A percentile compares a stretch with the other conserved stretches of the same genome.
These are phyloP conservation scores for Drosophila tanythrix DNA, from an alignment of 2,888 invertebrate genomes.

Conservation along the genomic window DNA sequence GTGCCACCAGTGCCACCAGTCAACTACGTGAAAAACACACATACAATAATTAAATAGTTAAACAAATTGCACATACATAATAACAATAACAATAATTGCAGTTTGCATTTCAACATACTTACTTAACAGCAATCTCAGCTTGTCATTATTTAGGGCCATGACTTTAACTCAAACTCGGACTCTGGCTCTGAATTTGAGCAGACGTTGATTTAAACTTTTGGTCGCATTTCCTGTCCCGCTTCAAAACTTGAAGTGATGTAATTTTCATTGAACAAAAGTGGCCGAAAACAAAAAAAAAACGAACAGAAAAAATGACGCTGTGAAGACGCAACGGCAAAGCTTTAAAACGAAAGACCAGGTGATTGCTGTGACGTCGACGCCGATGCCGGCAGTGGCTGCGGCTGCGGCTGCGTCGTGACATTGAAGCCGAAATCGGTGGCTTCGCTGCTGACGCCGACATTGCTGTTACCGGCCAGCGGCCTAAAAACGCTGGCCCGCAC, in stretches of 20 bases:
- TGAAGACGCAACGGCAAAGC: slow-evolving; percentile 57
- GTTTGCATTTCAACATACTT: slow-evolving; percentile 64
- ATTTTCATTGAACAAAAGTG: slow-evolving; percentile 65
- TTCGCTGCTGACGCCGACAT: slow-evolving; percentile 24
- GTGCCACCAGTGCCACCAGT: not conserved
- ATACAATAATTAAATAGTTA: slow-evolving; percentile 13
- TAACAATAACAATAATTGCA: slow-evolving; percentile 61
- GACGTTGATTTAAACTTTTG: slow-evolving; percentile 29
- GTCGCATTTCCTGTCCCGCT: slow-evolving; percentile 65
- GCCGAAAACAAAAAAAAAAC: slow-evolving; percentile 57
- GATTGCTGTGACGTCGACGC: slow-evolving; percentile 27
- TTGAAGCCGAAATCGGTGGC: slow-evolving; percentile 59
- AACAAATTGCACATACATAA: slow-evolving; percentile 50
- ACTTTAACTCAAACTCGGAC: slow-evolving; percentile 5
- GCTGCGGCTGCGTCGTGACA: slow-evolving; percentile 69
- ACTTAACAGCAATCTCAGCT: slow-evolving; percentile 25
- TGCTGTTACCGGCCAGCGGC: slow-evolving; percentile 64
- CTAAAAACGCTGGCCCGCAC: slow-evolving; percentile 62
- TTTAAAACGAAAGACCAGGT: slow-evolving; percentile 38
- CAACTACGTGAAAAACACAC: slow-evolving; percentile 6
- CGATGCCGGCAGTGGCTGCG: slow-evolving; percentile 4
- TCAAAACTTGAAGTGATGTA: slow-evolving; percentile 65
- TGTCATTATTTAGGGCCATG: slow-evolving; percentile 30
- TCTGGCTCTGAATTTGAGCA: not conserved
- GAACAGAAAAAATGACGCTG: slow-evolving; percentile 43